Percentiles rank a stretch among this genome's conserved stretches.
phyloP scores from a whole-genome alignment of 2,888 invertebrate species.

The Nemotelus pantherinus region DNA sequence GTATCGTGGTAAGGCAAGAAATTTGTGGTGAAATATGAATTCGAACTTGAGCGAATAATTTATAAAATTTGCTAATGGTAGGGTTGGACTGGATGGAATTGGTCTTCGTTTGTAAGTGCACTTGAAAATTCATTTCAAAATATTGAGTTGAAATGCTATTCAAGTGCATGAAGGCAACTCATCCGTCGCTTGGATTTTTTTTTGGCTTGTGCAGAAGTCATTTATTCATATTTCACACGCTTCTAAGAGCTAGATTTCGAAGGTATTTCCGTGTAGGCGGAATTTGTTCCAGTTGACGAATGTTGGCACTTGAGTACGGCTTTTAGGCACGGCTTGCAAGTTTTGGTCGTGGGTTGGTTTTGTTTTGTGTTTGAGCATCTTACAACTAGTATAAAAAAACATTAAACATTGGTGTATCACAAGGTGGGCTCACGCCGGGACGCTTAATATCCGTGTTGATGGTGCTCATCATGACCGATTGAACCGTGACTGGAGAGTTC shows the following conservation, averaged over 20 bases:
- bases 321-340: not conserved
- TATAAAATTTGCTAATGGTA: not conserved
- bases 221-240: not conserved
- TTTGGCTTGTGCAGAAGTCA: not conserved
- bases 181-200: not conserved
- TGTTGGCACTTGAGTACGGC: slow-evolving; percentile 23
- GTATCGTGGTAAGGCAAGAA: slow-evolving; percentile 34
- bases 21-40: slow-evolving; percentile 19
- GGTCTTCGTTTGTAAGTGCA: not conserved
- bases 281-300: slow-evolving; percentile 51
- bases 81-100: not conserved
- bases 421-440: slow-evolving; percentile 54
- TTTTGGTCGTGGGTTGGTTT: slow-evolving; percentile 1
- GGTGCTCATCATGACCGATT: slow-evolving; percentile 47
- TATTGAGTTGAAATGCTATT: slow-evolving; percentile 17
- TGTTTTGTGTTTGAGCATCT: slow-evolving; percentile 30
- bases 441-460: slow-evolving; percentile 59
- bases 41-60: not conserved
- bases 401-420: slow-evolving; percentile 47
- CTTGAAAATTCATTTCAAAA: slow-evolving; percentile 19
- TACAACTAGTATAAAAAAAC: slow-evolving; percentile 49
- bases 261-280: not conserved
- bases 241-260: slow-evolving; percentile 24
- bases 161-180: not conserved
- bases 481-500: slow-evolving; percentile 50